These are phyloP conservation scores for Datnioides undecimradiatus DNA, from an alignment of 2,113 vertebrate species.

Conservation along the genomic window DNA sequence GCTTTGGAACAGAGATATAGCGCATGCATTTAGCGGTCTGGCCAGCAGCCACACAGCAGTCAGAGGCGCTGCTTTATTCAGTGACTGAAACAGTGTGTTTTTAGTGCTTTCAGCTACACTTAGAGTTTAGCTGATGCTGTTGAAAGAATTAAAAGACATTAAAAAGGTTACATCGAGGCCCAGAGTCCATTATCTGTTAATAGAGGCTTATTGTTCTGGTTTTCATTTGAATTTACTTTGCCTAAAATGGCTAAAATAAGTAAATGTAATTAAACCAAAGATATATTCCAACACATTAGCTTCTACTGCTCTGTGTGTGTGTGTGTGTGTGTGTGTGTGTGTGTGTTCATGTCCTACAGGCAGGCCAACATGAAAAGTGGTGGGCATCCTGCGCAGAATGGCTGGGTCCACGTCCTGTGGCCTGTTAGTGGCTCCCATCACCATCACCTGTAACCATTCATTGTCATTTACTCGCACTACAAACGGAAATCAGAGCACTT, in stretches of 20 bases:
- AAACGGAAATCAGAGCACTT: no score
- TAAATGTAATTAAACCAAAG: neutral
- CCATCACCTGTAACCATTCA: constrained; percentile 83
- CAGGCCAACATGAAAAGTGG: constrained; percentile 83
- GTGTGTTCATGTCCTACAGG: constrained; percentile 76
- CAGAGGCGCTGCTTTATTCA: neutral
- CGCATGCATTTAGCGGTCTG: neutral
- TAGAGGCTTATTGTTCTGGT: neutral
- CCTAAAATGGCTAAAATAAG: neutral
- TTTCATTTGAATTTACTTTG: neutral
- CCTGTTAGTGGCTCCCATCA: constrained; percentile 88
- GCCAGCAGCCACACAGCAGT: neutral
- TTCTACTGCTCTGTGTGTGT: neutral
- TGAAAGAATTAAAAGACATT: no score
- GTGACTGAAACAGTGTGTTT: no score
- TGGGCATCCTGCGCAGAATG: constrained; percentile 86
- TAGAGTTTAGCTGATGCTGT: neutral
- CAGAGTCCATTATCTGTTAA: neutral
- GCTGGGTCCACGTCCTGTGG: constrained; percentile 87
- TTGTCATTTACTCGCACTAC: no score
- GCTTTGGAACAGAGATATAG: neutral
- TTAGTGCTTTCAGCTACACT: no score
- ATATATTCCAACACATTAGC: neutral
- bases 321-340: neutral
- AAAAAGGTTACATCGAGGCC: no score